Conservation (phyloP, 2,888 invertebrate genomes). For the Luperina testacea region DNA sequence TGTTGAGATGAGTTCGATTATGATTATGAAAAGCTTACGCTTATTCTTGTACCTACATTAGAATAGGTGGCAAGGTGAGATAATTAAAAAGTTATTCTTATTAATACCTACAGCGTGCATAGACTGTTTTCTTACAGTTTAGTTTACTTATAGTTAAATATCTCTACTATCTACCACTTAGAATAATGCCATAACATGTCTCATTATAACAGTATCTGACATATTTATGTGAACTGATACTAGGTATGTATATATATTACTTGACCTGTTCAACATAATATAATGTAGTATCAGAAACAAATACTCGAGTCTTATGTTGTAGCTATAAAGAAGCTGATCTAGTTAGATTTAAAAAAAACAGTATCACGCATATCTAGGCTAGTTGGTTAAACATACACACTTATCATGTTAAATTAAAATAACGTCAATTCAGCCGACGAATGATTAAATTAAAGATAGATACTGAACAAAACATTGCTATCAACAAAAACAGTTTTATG, state of each 20-base stretch:
- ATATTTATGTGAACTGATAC: not conserved
- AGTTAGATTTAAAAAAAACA: not conserved
- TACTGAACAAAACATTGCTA: constrained; percentile 30
- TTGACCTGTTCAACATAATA: not conserved
- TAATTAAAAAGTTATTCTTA: not conserved
- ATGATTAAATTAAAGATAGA: not conserved
- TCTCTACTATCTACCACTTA: not conserved
- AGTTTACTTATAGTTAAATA: not conserved
- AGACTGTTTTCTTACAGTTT: not conserved
- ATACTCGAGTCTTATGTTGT: not conserved
- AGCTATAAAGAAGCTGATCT: too few relatives aligned
- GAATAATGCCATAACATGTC: not conserved
- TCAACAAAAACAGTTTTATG: constrained; percentile 37
- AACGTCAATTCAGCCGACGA: not conserved
- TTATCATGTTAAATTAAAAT: not conserved
- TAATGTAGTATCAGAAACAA: not conserved
- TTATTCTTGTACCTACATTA: not conserved
- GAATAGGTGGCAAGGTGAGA: not conserved
- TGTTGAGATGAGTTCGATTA: not conserved
- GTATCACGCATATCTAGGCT: not conserved
- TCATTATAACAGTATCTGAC: not conserved
- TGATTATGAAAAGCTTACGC: not conserved
- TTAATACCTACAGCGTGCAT: not conserved
- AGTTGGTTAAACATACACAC: too few relatives aligned
- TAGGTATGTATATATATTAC: too few relatives aligned